These are phyloP conservation scores for Ardeotis arabs DNA, from an alignment of 2,113 vertebrate species.

Conservation along the genomic window DNA sequence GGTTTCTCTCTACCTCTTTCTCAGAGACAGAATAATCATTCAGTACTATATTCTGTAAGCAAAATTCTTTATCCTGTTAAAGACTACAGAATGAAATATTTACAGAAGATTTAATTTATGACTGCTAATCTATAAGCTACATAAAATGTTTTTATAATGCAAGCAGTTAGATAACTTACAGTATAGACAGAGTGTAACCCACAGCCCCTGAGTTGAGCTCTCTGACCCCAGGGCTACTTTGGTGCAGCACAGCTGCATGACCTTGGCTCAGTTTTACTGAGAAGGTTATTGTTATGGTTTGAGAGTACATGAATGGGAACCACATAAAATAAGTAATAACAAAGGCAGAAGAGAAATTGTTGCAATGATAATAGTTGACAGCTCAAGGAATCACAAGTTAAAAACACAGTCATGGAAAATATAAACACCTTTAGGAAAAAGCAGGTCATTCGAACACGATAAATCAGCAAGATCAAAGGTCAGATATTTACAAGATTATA, in stretches of 20 bases:
- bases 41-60: not conserved
- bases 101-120: not conserved
- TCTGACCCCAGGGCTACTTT: not conserved
- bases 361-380: not conserved
- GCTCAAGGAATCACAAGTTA: not conserved
- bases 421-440: not conserved
- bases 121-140: not conserved
- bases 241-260: not conserved
- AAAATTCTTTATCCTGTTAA: not conserved
- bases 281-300: not conserved
- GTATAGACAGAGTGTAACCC: not conserved
- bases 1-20: not conserved
- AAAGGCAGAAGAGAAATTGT: slow-evolving; percentile 10
- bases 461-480: not conserved
- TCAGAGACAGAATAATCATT: not conserved
- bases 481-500: not conserved
- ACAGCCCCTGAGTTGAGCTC: not conserved
- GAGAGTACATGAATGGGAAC: not conserved
- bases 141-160: not conserved
- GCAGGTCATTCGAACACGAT: accelerated
- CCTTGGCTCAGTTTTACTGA: not conserved
- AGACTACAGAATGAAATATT: not conserved
- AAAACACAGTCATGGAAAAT: not conserved
- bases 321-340: not conserved
- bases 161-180: not conserved